Conservation (phyloP, 2,888 invertebrate species). For the Eupithecia insigniata region DNA sequence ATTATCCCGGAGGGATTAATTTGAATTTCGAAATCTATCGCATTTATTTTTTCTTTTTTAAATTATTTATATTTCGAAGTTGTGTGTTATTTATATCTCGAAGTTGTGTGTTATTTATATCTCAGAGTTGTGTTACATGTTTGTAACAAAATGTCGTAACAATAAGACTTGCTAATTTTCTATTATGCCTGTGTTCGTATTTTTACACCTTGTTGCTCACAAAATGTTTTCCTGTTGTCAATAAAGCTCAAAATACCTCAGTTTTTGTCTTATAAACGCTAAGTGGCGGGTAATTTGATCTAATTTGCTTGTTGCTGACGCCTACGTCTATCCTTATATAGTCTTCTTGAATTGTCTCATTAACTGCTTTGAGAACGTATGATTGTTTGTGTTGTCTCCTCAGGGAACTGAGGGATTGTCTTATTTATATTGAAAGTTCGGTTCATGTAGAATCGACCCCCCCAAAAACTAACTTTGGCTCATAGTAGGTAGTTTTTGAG, state of each 20-base stretch:
- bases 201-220: neutral
- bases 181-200: neutral
- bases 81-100: neutral
- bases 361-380: neutral
- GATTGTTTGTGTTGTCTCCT: neutral
- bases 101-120: neutral
- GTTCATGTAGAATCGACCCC: no score
- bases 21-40: neutral
- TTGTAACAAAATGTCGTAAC: neutral
- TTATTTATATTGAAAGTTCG: neutral
- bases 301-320: constrained; percentile 66
- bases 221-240: neutral
- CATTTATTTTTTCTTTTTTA: neutral
- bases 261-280: constrained; percentile 25
- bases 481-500: no score
- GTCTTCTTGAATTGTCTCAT: constrained; percentile 10
- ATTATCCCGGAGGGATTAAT: no score
- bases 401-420: neutral
- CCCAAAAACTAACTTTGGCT: no score
- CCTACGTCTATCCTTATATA: constrained; percentile 52
- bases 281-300: constrained; percentile 65
- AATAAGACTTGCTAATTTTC: neutral
- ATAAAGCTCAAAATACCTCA: neutral
- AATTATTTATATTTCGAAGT: neutral
- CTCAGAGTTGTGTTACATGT: neutral